Evolutionary conservation across 2,888 invertebrate species (phyloP), one percentile per base, ranked within the genome.

Genomic region (Polydrusus tereticollis): DNA sequence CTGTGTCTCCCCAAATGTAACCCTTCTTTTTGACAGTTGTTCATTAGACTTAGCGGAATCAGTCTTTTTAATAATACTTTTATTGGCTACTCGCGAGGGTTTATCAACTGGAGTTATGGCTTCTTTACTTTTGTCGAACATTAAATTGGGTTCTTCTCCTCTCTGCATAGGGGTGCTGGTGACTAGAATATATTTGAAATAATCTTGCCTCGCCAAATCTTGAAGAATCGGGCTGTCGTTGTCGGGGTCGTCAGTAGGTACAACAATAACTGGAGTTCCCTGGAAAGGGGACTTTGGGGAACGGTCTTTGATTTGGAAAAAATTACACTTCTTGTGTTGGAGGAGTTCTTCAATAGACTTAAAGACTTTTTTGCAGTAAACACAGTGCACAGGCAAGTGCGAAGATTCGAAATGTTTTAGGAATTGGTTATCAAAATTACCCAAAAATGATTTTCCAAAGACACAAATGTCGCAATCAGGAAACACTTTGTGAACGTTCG

Each of bases 371-470:
- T 79, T 79, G 70, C 84, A 84, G 45, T 77, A 72, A 20, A 81
- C 73, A 69, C 84, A 84, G 55, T 82, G 79, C 29, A 84, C 52
- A 12, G 84, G 83, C 78, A 79, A 80, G 74, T 84, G 84, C 1
- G 21, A 41, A 10, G 33, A 60, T 76, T 79, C 76, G 16, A 84
- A 77, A 75, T 84, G 84, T 14, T 74, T 52, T 29, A 82, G 43
- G 21, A 83, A 65, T 26, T 36, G 47, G 20, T 77, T 69, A 47
- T 77, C 71, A 12, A 73, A 60, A 52, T 78, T 64, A 65, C 70
- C 78, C 16, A 80, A 72, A 0, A 75, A 43, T 43, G 76, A 74
- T 72, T 75, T 76, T 52, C 83, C 83, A 69, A 81, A 79, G 60
- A 82, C 58, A 73, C 84, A 84, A 65, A 84, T 81, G 63, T 82